phyloP scores from a whole-genome alignment of 2,888 invertebrate genomes.

The Polydesmus complanatus region DNA sequence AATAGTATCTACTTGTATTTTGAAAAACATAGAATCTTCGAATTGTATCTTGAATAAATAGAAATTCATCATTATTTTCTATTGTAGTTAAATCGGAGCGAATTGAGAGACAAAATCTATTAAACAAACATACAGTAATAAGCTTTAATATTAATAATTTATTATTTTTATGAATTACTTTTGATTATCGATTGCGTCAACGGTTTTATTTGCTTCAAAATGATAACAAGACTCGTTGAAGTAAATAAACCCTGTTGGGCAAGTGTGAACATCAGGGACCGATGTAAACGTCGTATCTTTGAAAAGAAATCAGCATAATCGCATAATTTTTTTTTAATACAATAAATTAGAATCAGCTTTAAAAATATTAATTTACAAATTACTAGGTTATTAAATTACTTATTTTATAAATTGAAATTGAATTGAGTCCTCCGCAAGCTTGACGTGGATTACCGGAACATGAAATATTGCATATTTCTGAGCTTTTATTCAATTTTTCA shows the following conservation, averaged over 20 bases:
- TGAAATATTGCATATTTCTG: not conserved
- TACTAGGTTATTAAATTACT: no score
- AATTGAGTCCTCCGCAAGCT: not conserved
- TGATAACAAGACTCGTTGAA: not conserved
- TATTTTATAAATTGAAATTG: not conserved
- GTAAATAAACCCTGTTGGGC: not conserved
- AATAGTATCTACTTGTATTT: not conserved
- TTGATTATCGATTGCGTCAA: not conserved
- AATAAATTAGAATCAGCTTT: no score
- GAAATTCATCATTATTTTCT: not conserved
- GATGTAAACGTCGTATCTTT: not conserved
- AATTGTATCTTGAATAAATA: not conserved
- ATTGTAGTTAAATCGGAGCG: not conserved
- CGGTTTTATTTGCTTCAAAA: not conserved
- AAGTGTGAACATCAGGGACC: not conserved
- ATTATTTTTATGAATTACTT: no score
- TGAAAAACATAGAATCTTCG: not conserved
- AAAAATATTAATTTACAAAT: not conserved
- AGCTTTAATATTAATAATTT: no score
- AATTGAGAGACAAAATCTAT: not conserved
- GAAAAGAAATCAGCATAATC: not conserved
- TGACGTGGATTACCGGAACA: not conserved
- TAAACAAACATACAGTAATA: no score
- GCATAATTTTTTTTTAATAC: no score
- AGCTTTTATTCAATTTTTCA: not conserved